These are phyloP conservation scores for Tethya wilhelma DNA, from an alignment of 37 sponge, comb jelly and placozoan species.

Conservation along the genomic window DNA sequence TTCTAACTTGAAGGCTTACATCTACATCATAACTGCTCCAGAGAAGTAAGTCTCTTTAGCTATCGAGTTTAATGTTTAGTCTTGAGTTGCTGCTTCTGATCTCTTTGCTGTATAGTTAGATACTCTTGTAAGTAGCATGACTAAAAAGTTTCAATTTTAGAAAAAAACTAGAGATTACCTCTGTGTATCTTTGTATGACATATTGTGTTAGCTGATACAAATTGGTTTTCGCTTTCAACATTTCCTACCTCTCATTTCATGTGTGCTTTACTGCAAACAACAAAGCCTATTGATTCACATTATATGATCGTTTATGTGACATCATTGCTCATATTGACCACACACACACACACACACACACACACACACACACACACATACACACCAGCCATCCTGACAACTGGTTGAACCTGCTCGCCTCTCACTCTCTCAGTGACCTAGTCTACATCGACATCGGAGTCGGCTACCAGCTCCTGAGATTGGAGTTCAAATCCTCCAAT, in stretches of 20 bases:
- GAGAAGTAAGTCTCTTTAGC: conserved; percentile 54
- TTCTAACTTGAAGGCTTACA: conserved; percentile 33
- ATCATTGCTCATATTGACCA: too few species aligned
- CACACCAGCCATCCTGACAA: conserved; percentile 37
- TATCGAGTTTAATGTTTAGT: too few species aligned
- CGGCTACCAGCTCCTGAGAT: conserved; percentile 59
- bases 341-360: too few species aligned
- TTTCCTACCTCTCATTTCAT: too few species aligned
- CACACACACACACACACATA: too few species aligned
- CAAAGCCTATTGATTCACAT: too few species aligned
- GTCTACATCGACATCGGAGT: conserved; percentile 63
- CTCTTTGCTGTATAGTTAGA: neutral
- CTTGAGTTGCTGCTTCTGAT: neutral
- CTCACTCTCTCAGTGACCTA: conserved; percentile 30
- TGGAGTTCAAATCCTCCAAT: conserved; percentile 40
- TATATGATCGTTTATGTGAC: too few species aligned
- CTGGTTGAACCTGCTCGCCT: conserved; percentile 49
- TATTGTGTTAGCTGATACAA: too few species aligned
- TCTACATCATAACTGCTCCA: conserved; percentile 53
- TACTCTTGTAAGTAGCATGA: neutral
- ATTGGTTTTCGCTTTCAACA: too few species aligned
- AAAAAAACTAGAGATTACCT: neutral
- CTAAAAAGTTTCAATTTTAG: too few species aligned
- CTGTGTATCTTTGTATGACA: too few species aligned
- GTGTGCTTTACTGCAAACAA: too few species aligned